Percentiles rank a stretch among this genome's conserved stretches.
Conservation (phyloP, 2,888 invertebrate species). For the Torymus auratus region DNA sequence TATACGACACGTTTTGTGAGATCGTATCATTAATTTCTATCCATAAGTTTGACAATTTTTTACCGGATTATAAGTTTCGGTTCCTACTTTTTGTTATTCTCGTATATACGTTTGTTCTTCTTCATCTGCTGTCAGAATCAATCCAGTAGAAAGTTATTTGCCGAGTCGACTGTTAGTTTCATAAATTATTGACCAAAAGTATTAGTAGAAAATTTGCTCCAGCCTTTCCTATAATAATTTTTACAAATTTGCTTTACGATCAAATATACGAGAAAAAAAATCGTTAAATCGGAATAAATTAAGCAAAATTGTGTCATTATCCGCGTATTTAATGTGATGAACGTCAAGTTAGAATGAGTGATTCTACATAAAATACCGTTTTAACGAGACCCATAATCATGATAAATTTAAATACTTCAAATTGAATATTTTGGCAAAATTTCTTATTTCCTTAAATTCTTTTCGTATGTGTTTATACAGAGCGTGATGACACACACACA, state of each 20-base stretch:
- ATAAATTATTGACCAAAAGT: no score
- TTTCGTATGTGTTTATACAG: neutral
- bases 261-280: constrained; percentile 9
- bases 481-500: neutral
- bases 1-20: no score
- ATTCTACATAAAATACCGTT: constrained; percentile 51
- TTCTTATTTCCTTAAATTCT: neutral
- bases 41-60: no score
- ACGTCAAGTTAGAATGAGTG: constrained; percentile 51
- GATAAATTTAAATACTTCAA: constrained; percentile 35
- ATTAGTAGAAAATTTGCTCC: no score
- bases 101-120: no score
- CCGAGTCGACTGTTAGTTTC: no score
- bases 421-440: constrained; percentile 7
- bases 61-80: no score
- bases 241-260: neutral
- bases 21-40: no score
- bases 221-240: no score
- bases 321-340: constrained; percentile 30
- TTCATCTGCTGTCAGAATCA: no score
- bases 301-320: constrained; percentile 46
- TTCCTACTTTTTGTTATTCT: no score
- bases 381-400: constrained; percentile 33
- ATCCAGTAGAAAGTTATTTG: no score
- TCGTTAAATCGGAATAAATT: constrained; percentile 46